A percentile compares a stretch with the other conserved stretches of the same genome.
phyloP scores from a whole-genome alignment of 2,797 vertebrate genomes.

The Esox lucius region DNA sequence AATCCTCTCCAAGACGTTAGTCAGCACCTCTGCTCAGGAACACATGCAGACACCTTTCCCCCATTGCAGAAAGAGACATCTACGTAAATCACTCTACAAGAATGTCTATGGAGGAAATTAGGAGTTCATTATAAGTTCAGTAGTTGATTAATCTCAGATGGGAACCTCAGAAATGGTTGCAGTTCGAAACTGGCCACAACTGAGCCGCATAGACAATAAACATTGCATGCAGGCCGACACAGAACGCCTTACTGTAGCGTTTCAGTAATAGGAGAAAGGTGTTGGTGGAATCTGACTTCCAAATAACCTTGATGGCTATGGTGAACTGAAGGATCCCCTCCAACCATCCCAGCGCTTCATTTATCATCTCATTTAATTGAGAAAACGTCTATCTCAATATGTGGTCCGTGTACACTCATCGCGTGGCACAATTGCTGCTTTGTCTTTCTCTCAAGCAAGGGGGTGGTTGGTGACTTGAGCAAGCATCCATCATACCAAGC shows the following conservation, averaged over 20 bases:
- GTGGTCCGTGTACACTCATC: too few relatives aligned
- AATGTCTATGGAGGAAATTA: slow-evolving; percentile 52
- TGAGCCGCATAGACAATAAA: slow-evolving; percentile 40
- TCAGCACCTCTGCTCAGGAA: slow-evolving; percentile 39
- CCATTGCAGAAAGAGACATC: slow-evolving; percentile 40
- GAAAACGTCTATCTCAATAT: too few relatives aligned
- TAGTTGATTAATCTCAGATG: slow-evolving; percentile 62
- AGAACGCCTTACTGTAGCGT: neutral
- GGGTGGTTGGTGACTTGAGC: too few relatives aligned
- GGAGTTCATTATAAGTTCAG: slow-evolving; percentile 55
- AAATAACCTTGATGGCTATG: slow-evolving; percentile 8
- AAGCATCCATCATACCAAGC: too few relatives aligned
- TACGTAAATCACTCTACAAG: slow-evolving; percentile 56
- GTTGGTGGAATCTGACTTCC: slow-evolving; percentile 4
- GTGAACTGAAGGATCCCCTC: slow-evolving; percentile 5
- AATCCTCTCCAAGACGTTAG: slow-evolving; percentile 57
- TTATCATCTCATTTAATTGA: too few relatives aligned
- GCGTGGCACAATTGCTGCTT: too few relatives aligned
- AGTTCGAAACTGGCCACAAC: slow-evolving; percentile 36
- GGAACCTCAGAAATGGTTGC: slow-evolving; percentile 26
- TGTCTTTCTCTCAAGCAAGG: too few relatives aligned
- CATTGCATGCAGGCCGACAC: slow-evolving; percentile 9
- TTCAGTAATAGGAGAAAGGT: slow-evolving; percentile 39
- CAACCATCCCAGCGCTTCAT: too few relatives aligned
- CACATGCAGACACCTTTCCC: slow-evolving; percentile 22